These are phyloP conservation scores for Pararge aegeria DNA, from an alignment of 1,140 invertebrate genomes.

Conservation along the genomic window DNA sequence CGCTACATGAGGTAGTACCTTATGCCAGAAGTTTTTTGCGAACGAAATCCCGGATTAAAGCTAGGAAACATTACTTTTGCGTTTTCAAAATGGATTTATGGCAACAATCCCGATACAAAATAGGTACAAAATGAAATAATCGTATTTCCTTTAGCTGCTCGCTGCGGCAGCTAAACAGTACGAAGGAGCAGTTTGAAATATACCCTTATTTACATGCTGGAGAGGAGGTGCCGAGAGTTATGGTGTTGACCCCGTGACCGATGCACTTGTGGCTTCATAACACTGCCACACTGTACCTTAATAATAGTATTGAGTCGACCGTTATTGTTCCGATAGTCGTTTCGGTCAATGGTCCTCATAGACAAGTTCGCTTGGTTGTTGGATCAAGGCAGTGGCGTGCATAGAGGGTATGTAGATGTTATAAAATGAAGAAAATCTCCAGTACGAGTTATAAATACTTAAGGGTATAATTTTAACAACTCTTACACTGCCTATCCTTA, in stretches of 20 bases:
- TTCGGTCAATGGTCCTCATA: background rate
- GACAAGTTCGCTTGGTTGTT: too few relatives aligned
- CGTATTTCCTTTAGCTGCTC: background rate
- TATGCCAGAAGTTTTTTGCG: too few relatives aligned
- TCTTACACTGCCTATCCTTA: too few relatives aligned
- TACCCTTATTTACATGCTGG: constrained; percentile 9
- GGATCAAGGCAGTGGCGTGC: too few relatives aligned
- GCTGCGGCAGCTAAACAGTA: background rate
- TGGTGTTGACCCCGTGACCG: constrained; percentile 7
- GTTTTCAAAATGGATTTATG: background rate
- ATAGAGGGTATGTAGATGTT: too few relatives aligned
- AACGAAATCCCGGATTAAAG: too few relatives aligned
- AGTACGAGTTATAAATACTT: too few relatives aligned
- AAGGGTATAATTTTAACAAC: too few relatives aligned
- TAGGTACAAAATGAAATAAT: background rate
- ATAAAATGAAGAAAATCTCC: too few relatives aligned
- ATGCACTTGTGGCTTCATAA: background rate
- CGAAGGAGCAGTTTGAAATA: constrained; percentile 10
- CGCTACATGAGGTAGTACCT: too few relatives aligned
- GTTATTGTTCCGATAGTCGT: too few relatives aligned
- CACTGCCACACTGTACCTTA: background rate
- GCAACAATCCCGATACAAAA: background rate
- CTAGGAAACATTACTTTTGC: background rate
- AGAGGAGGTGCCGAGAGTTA: constrained; percentile 7
- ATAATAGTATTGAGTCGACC: too few relatives aligned